These are phyloP conservation scores for Micrasema minimum DNA, from an alignment of 1,140 invertebrate genomes.

Conservation along the genomic window DNA sequence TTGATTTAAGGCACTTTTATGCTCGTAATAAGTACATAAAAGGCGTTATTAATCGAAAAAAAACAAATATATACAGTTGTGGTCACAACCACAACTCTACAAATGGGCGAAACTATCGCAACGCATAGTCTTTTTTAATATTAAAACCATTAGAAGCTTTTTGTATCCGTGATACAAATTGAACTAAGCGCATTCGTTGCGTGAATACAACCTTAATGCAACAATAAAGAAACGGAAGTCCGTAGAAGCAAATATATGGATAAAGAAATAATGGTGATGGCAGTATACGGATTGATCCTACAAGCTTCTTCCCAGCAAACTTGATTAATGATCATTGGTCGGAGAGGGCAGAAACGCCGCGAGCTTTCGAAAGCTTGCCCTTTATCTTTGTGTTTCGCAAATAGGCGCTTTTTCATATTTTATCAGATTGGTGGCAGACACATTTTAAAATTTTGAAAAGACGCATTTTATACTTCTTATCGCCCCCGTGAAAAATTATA, in stretches of 20 bases:
- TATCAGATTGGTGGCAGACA: slow-evolving; percentile 50
- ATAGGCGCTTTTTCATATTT: slow-evolving; percentile 50
- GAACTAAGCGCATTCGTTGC: background rate
- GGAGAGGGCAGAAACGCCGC: slow-evolving; percentile 42
- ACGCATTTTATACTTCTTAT: slow-evolving; percentile 39
- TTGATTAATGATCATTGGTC: slow-evolving; percentile 50
- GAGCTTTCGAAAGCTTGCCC: slow-evolving; percentile 46
- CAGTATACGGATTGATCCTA: slow-evolving; percentile 12
- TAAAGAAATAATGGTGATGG: slow-evolving; percentile 20
- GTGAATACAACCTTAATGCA: slow-evolving; percentile 24
- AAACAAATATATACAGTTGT: too few relatives aligned
- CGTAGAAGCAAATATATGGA: slow-evolving; percentile 28
- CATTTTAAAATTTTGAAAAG: slow-evolving; percentile 30
- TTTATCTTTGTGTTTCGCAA: slow-evolving; percentile 48
- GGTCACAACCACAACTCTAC: too few relatives aligned
- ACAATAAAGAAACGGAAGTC: slow-evolving; percentile 40
- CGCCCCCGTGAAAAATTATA: slow-evolving; percentile 36
- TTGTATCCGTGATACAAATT: slow-evolving; percentile 19
- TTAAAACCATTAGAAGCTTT: slow-evolving; percentile 22
- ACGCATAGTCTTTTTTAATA: too few relatives aligned
- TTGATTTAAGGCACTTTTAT: too few relatives aligned
- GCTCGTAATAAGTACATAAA: too few relatives aligned
- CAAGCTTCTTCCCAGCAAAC: slow-evolving; percentile 37
- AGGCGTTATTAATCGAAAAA: too few relatives aligned
- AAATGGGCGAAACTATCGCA: too few relatives aligned